Conservation (phyloP, 1,140 invertebrate species). For the Pseudachorutes palmiensis region DNA sequence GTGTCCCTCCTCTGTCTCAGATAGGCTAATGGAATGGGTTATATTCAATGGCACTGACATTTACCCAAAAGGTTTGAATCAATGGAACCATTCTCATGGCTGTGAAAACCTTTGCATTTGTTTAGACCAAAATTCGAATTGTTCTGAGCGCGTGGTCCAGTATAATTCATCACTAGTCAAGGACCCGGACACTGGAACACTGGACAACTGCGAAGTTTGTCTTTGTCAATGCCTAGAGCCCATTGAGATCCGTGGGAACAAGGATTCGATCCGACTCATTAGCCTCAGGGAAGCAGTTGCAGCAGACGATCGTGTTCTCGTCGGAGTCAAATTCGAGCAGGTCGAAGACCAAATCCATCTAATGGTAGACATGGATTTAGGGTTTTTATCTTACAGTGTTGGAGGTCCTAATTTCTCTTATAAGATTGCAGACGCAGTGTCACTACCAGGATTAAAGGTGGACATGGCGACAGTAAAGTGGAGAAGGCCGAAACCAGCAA, state of each 20-base stretch:
- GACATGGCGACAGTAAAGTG: conserved; percentile 13
- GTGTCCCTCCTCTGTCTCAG: conserved; percentile 1
- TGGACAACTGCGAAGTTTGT: conserved; percentile 20
- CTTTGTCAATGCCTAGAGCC: conserved; percentile 20
- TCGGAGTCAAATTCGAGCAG: conserved; percentile 24
- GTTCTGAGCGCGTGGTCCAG: background rate
- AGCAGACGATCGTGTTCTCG: conserved; percentile 15
- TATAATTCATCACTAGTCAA: conserved; percentile 1
- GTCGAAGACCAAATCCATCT: conserved; percentile 21
- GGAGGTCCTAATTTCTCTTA: background rate
- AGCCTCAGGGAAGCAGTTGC: conserved; percentile 18
- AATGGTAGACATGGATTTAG: conserved; percentile 4
- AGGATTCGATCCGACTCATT: conserved; percentile 4
- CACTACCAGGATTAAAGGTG: background rate
- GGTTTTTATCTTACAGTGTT: background rate
- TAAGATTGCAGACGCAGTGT: conserved; percentile 21
- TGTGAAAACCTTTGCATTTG: background rate
- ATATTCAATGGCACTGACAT: conserved; percentile 3
- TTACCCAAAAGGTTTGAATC: background rate
- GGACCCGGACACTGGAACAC: background rate
- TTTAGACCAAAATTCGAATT: background rate
- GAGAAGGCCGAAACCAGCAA: conserved; percentile 7
- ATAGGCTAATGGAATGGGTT: conserved; percentile 17
- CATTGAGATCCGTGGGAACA: conserved; percentile 9
- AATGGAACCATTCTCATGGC: background rate